These are phyloP conservation scores for Megaptera novaeangliae DNA, from an alignment of 2,113 vertebrate species.

Conservation along the genomic window DNA sequence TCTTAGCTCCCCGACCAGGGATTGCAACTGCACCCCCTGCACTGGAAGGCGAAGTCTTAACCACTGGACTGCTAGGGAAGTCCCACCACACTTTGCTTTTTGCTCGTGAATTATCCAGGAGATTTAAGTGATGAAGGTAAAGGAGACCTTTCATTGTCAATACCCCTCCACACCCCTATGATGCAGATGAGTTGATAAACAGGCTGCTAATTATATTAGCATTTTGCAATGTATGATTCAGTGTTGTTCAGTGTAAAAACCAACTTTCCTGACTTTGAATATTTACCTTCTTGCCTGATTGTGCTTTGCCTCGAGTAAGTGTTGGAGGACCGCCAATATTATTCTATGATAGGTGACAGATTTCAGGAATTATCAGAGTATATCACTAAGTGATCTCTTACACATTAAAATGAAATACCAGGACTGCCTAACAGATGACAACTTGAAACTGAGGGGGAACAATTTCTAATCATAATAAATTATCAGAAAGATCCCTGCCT, in stretches of 20 bases:
- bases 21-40: too few relatives aligned
- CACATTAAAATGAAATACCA: constrained; percentile 23
- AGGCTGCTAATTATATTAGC: constrained; percentile 28
- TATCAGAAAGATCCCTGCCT: not conserved
- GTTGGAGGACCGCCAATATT: not conserved
- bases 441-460: constrained; percentile 23
- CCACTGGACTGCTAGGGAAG: too few relatives aligned
- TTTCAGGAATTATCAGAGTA: constrained; percentile 35
- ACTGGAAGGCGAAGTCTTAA: too few relatives aligned
- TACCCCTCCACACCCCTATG: not conserved
- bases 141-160: not conserved
- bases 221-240: not conserved
- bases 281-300: not conserved
- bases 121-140: constrained; percentile 11
- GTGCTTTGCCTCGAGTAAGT: not conserved
- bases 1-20: too few relatives aligned
- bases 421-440: constrained; percentile 1
- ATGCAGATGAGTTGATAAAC: constrained; percentile 7
- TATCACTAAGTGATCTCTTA: constrained; percentile 40
- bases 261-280: not conserved
- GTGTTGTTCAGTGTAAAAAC: not conserved
- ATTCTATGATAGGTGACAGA: constrained; percentile 21
- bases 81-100: not conserved
- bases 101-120: constrained; percentile 33
- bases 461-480: constrained; percentile 44